phyloP scores from a whole-genome alignment of 2,797 vertebrate genomes.

The Catharus ustulatus region DNA sequence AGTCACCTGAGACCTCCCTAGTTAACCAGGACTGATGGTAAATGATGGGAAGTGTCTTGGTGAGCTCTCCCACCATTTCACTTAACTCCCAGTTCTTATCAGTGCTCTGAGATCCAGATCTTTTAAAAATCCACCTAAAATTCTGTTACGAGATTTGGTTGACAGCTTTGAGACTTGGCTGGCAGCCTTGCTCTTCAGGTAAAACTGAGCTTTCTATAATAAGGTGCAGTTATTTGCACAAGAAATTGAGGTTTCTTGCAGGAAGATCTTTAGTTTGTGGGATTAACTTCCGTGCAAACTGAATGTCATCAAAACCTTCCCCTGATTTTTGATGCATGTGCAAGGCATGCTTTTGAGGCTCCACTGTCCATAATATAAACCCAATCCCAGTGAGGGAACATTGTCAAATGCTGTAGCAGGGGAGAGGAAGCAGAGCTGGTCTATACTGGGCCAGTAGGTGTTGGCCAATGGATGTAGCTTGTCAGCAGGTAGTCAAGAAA shows the following conservation, averaged over 20 bases:
- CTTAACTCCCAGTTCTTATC: neutral
- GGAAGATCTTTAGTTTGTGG: neutral
- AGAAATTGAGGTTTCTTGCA: neutral
- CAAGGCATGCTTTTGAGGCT: neutral
- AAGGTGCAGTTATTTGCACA: neutral
- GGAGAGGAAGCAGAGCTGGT: neutral
- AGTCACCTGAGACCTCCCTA: rapidly evolving
- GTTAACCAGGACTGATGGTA: neutral
- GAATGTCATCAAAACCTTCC: neutral
- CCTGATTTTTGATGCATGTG: neutral
- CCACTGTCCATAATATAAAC: neutral
- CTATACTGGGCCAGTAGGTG: neutral
- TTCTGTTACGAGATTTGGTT: neutral
- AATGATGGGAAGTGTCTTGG: neutral
- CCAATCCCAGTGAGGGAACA: neutral
- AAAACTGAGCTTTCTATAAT: neutral
- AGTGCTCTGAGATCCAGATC: neutral
- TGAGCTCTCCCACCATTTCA: neutral
- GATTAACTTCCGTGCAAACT: neutral
- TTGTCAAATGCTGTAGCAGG: neutral
- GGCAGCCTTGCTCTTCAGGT: neutral
- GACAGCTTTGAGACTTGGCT: neutral
- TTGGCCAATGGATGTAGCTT: neutral
- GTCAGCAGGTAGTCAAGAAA: neutral
- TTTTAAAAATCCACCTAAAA: neutral